Percentiles rank a stretch among this genome's conserved stretches.
These are phyloP conservation scores for Phyllopteryx taeniolatus DNA, from an alignment of 2,113 vertebrate genomes.

Conservation along the genomic window DNA sequence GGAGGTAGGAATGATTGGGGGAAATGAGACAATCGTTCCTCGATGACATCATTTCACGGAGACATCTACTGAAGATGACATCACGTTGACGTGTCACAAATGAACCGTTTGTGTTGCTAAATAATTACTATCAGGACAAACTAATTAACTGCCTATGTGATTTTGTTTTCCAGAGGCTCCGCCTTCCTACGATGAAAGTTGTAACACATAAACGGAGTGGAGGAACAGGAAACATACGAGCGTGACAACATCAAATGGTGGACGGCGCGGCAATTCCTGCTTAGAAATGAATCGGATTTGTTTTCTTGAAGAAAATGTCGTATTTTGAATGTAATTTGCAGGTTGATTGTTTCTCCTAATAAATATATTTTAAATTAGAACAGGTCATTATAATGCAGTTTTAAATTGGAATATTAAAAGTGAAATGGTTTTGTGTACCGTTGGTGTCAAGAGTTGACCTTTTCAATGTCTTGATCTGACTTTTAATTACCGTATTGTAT, in stretches of 20 bases:
- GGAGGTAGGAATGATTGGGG: no score
- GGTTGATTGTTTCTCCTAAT: not conserved
- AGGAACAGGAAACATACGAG: not conserved
- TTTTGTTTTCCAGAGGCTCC: constrained; percentile 78
- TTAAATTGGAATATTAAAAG: not conserved
- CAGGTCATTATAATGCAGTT: not conserved
- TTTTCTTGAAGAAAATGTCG: not conserved
- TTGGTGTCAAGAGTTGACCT: not conserved
- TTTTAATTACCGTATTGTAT: not conserved
- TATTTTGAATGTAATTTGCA: not conserved
- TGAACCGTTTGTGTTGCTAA: no score
- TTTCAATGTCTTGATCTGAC: not conserved
- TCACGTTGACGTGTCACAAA: no score
- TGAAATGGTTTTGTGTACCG: not conserved
- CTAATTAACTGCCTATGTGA: not conserved
- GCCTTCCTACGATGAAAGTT: constrained; percentile 91
- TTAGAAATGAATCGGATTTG: not conserved
- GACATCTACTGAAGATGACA: no score
- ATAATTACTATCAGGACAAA: no score
- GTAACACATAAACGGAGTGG: constrained; percentile 65
- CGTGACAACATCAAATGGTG: not conserved
- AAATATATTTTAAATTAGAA: not conserved
- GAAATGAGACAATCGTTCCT: no score
- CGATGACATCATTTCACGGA: no score
- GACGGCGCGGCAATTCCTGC: not conserved